Percentiles rank a stretch among this genome's conserved stretches.
Conservation (phyloP, 1,140 invertebrate genomes). For the Eueides isabella region DNA sequence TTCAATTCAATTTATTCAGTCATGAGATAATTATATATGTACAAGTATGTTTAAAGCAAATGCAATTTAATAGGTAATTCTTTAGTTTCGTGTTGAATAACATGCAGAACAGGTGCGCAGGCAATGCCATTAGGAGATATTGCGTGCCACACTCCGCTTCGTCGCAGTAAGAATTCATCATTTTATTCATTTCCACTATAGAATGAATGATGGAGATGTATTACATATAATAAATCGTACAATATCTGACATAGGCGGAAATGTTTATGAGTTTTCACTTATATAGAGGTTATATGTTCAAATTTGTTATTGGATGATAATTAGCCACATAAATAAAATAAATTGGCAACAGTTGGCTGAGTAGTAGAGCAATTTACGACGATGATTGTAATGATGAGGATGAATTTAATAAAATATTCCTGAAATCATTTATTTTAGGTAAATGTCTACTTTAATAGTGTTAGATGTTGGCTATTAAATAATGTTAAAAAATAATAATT, state of each 20-base stretch:
- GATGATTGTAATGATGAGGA: no score
- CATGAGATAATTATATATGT: no score
- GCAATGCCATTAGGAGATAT: conserved; percentile 33
- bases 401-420: no score
- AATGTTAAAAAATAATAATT: no score
- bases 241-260: neutral
- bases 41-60: neutral
- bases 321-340: no score
- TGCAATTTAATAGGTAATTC: conserved; percentile 25
- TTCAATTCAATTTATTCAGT: no score
- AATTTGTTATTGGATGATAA: no score
- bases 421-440: no score
- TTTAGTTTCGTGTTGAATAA: conserved; percentile 22
- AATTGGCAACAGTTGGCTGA: no score
- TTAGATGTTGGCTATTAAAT: no score
- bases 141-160: conserved; percentile 22
- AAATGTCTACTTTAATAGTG: no score
- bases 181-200: conserved; percentile 30
- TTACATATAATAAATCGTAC: neutral
- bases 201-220: conserved; percentile 26
- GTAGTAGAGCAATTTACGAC: no score
- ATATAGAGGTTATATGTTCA: neutral
- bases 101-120: conserved; percentile 27
- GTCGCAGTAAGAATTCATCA: conserved; percentile 27
- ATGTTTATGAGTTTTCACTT: neutral